phyloP scores from a whole-genome alignment of 2,113 vertebrate genomes.

The Choloepus hoffmanni region DNA sequence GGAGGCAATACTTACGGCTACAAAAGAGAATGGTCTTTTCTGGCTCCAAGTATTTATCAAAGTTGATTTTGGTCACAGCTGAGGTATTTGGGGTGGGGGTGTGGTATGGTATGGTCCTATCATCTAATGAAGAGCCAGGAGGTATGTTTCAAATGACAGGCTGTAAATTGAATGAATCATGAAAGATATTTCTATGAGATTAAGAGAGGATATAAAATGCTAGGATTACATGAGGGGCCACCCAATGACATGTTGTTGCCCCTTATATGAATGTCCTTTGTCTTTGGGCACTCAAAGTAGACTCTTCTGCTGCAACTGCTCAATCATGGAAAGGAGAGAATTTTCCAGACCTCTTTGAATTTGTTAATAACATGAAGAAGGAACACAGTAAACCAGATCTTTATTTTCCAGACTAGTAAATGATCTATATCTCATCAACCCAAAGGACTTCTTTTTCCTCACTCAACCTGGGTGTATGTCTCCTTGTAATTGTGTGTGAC shows the following conservation, averaged over 20 bases:
- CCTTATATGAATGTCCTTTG: accelerated
- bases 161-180: background rate
- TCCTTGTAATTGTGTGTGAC: background rate
- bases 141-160: background rate
- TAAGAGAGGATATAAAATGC: too few relatives aligned
- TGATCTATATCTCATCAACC: background rate
- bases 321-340: too few relatives aligned
- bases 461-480: background rate
- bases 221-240: too few relatives aligned
- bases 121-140: too few relatives aligned
- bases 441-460: background rate
- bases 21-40: background rate
- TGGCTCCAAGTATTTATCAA: background rate
- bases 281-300: background rate
- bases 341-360: background rate
- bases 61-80: background rate
- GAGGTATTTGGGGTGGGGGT: too few relatives aligned
- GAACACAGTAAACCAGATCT: background rate
- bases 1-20: background rate
- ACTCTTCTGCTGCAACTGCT: background rate
- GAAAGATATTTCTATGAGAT: too few relatives aligned
- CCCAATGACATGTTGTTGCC: too few relatives aligned
- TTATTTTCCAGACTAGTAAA: background rate
- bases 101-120: background rate
- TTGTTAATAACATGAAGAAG: background rate